Base-by-base conservation (phyloP, 1,140 invertebrate genomes). In the Archegozetes longisetosus region DNA sequence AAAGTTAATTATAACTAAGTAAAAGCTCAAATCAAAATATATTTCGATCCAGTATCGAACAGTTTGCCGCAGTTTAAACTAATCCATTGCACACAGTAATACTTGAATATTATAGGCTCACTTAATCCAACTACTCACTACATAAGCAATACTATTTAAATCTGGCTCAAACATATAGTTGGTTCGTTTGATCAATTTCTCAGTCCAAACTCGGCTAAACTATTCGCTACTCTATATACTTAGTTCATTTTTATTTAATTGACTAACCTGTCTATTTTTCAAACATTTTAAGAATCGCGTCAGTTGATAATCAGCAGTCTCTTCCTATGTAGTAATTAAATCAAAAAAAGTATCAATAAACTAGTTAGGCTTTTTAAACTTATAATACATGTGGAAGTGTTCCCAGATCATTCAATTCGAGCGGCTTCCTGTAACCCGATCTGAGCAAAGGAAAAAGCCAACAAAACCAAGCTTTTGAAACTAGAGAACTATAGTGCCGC, bases 381-480 rank as follows among this genome's bases (percentile, higher is more conserved):
- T 28, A 47, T 22, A 27, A 25, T 1, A 22, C 46, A 46, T 53
- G 2, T 12, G 57, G 9, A 6, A 58, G 40, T 23, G 46, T 24
- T 3, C 57, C 57, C 52, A 88, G 74, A 71, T 86, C 79, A 58
- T 81, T 76, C 40, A 79, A 69, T 65, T 85, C 80, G 17, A 86
- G 68, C 0, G 83, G 79, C 23, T 73, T 72, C 50, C 74, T 74
- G 68, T 81, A 85, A 25, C 85, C 84, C 61, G 77, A 71, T 60
- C 75, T 73, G 2, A 89, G 68, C 2, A 88, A 69, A 3, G 78
- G 72, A 49, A 79, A 81, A 24, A 88, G 69, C 85, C 85, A 89
- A 70, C 79, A 85, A 69, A 85, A 89, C 17, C 82, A 81, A 46
- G 82, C 75, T 71, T 81, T 82, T 0, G 83, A 84, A 61, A 80